A percentile compares a stretch with the other conserved stretches of the same genome.
Evolutionary conservation across 2,888 invertebrate genomes (phyloP).

Genomic region (Drosophila mimetica): DNA sequence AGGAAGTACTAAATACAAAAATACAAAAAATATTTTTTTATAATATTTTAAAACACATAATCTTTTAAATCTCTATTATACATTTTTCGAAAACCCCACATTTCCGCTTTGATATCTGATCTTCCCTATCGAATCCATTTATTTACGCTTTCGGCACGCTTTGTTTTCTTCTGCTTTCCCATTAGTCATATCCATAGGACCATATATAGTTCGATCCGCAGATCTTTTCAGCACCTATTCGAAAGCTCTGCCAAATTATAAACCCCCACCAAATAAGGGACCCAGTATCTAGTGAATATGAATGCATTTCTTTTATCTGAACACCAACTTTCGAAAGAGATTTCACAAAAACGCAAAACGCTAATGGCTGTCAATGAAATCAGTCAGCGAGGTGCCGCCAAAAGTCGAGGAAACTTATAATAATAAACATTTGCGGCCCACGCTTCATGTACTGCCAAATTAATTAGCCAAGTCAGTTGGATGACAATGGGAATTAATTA

Average conservation of each 20-base stretch:
- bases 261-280: conserved; percentile 21
- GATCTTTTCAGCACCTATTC: conserved; percentile 31
- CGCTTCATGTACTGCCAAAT: conserved; percentile 52
- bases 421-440: conserved; percentile 38
- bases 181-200: conserved; percentile 25
- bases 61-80: too few relatives aligned
- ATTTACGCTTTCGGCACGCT: conserved; percentile 35
- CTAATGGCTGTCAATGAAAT: conserved; percentile 41
- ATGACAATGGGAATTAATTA: conserved; percentile 66
- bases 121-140: conserved; percentile 10
- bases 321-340: conserved; percentile 34
- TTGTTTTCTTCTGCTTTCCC: conserved; percentile 11
- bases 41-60: too few relatives aligned
- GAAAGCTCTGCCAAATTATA: conserved; percentile 17
- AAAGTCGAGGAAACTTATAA: conserved; percentile 4
- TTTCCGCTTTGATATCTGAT: conserved; percentile 1
- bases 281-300: conserved; percentile 12
- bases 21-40: too few relatives aligned
- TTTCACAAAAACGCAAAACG: conserved; percentile 9
- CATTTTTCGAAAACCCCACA: not conserved
- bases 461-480: conserved; percentile 59
- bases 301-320: conserved; percentile 13
- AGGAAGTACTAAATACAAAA: too few relatives aligned
- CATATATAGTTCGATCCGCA: conserved; percentile 20
- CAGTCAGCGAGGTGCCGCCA: conserved; percentile 19